Evolutionary conservation across 2,113 vertebrate genomes (phyloP).

Genomic region (human): DNA sequence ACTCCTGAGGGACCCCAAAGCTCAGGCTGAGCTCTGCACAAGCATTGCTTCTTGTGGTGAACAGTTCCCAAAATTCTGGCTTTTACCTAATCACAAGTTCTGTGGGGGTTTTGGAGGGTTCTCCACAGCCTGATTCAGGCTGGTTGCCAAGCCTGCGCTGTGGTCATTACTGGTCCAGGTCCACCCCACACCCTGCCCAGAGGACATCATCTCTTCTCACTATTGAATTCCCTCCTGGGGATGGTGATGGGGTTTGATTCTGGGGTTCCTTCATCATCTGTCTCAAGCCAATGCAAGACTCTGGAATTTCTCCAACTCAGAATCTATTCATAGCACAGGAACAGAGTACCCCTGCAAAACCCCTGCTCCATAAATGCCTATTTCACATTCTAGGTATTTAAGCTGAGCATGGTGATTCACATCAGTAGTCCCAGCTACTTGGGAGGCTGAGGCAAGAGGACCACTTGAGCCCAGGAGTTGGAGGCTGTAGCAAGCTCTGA

Average conservation of each 20-base stretch:
- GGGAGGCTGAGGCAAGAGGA: no score
- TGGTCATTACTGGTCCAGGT: not conserved
- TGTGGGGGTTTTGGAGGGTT: not conserved
- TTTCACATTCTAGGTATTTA: not conserved
- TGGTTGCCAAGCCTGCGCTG: not conserved
- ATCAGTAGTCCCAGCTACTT: no score
- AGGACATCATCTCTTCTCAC: not conserved
- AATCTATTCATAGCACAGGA: not conserved
- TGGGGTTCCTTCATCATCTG: not conserved
- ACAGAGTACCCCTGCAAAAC: not conserved
- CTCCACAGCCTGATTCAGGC: not conserved
- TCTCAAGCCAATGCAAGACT: not conserved
- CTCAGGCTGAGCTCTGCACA: not conserved
- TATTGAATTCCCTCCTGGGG: not conserved
- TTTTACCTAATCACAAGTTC: not conserved
- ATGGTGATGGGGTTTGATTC: fast-evolving
- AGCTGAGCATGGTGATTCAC: no score
- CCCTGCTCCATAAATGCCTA: not conserved
- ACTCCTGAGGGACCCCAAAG: not conserved
- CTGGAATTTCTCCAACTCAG: not conserved
- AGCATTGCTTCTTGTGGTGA: not conserved
- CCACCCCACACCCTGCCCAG: no score
- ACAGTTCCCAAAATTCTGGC: not conserved
- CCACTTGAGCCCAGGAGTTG: no score
- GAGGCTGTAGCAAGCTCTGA: no score